Conservation (phyloP, 2,797 vertebrate genomes). For the Eutrigla gurnardus region DNA sequence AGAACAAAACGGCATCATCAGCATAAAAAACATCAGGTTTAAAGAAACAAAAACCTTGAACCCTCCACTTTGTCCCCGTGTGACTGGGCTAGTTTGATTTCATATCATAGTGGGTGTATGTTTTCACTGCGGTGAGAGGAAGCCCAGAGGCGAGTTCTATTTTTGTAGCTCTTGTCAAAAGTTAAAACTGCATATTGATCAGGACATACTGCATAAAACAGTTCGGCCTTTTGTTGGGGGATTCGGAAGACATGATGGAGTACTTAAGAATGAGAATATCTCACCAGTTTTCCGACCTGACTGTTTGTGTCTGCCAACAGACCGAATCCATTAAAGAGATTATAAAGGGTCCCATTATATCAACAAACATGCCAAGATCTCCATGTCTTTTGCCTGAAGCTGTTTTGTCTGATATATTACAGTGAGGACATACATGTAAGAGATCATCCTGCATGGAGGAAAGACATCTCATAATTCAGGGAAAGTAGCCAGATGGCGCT, state of each 20-base stretch:
- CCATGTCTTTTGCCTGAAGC: conserved; percentile 43
- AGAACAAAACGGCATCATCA: conserved; percentile 1
- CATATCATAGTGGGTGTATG: conserved; percentile 1
- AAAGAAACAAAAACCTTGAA: background rate
- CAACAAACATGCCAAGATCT: conserved; percentile 72
- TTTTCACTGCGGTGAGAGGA: conserved; percentile 29
- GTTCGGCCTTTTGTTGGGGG: conserved; percentile 37
- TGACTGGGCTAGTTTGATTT: conserved; percentile 19
- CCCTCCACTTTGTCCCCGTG: background rate
- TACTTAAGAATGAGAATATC: conserved; percentile 48
- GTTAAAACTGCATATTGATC: conserved; percentile 32
- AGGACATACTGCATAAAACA: conserved; percentile 41
- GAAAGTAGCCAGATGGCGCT: conserved; percentile 60
- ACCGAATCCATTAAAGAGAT: conserved; percentile 70
- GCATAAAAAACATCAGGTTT: background rate
- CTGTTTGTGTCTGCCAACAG: conserved; percentile 68
- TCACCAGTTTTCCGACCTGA: conserved; percentile 48
- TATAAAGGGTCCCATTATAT: conserved; percentile 61
- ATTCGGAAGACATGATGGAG: conserved; percentile 56
- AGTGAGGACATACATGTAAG: conserved; percentile 50
- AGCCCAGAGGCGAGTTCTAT: conserved; percentile 22
- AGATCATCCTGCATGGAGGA: conserved; percentile 37
- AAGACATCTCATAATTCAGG: conserved; percentile 57
- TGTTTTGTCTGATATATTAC: conserved; percentile 62
- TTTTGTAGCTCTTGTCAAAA: conserved; percentile 54